phyloP scores from a whole-genome alignment of 2,888 invertebrate genomes.

The Chrysopilus asiliformis region DNA sequence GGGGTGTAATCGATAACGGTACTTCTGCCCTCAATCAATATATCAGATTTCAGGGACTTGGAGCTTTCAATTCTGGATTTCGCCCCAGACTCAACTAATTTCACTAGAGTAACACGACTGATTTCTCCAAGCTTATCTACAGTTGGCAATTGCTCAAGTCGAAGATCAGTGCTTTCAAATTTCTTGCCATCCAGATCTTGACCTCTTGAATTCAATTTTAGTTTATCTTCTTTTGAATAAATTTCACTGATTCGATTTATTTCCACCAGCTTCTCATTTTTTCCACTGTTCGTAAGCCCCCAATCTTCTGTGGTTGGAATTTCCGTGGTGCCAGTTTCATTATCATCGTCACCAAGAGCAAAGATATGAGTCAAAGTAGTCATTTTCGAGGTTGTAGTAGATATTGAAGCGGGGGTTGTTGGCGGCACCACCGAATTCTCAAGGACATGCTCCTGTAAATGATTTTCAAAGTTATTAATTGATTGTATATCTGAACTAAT shows the following conservation, averaged over 20 bases:
- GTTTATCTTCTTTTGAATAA: conserved; percentile 48
- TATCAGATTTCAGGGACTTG: conserved; percentile 14
- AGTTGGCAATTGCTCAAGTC: conserved; percentile 46
- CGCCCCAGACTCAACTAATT: conserved; percentile 41
- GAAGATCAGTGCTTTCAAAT: conserved; percentile 39
- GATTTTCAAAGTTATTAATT: conserved; percentile 12
- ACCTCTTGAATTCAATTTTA: conserved; percentile 28
- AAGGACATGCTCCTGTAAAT: conserved; percentile 12
- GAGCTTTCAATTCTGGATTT: conserved; percentile 1
- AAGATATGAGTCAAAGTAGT: conserved; percentile 39
- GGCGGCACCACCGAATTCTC: conserved; percentile 7
- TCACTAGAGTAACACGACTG: conserved; percentile 52
- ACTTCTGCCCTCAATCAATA: conserved; percentile 33
- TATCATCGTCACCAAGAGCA: conserved; percentile 30
- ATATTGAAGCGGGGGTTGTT: conserved; percentile 15
- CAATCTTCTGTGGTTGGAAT: background rate
- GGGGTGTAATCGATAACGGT: conserved; percentile 34
- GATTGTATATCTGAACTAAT: background rate
- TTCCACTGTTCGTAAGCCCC: conserved; percentile 14
- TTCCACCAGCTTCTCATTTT: conserved; percentile 39
- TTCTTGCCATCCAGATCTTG: conserved; percentile 29
- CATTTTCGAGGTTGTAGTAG: conserved; percentile 24
- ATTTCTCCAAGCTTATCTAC: conserved; percentile 56
- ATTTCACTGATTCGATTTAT: conserved; percentile 57
- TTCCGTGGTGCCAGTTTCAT: background rate